Percentiles rank a stretch among this genome's conserved stretches.
Evolutionary conservation across 1,140 invertebrate species (phyloP).

Genomic region (Pseudachorutes palmiensis): DNA sequence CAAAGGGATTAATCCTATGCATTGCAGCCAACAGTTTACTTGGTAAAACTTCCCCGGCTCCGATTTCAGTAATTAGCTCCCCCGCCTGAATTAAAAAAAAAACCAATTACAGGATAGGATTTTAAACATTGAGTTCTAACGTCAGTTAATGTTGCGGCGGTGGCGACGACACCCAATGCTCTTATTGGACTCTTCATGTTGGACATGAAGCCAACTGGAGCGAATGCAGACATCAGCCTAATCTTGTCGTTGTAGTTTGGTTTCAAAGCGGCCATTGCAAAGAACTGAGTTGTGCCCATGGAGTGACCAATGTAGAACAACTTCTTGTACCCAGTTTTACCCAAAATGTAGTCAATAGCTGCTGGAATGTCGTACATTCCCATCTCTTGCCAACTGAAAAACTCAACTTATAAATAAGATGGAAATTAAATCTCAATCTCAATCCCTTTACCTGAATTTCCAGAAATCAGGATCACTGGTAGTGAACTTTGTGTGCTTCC

Average conservation of each 20-base stretch:
- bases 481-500: conserved; percentile 15
- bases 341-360: conserved; percentile 25
- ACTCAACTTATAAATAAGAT: neutral
- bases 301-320: conserved; percentile 59
- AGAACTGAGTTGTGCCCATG: conserved; percentile 56
- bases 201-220: conserved; percentile 55
- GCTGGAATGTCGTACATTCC: conserved; percentile 43
- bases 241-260: conserved; percentile 59
- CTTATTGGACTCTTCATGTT: conserved; percentile 46
- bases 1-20: neutral
- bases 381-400: conserved; percentile 27
- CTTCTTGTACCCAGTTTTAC: conserved; percentile 36
- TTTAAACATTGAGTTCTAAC: neutral
- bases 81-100: neutral
- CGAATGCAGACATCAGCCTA: conserved; percentile 55
- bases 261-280: conserved; percentile 51
- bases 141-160: neutral
- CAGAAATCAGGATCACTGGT: conserved; percentile 22
- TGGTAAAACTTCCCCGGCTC: neutral
- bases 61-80: neutral
- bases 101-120: neutral
- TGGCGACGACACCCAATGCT: conserved; percentile 40
- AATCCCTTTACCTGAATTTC: conserved; percentile 21
- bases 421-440: neutral
- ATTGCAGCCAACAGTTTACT: neutral